phyloP scores from a whole-genome alignment of 2,113 vertebrate genomes.

The Ophiodon elongatus region DNA sequence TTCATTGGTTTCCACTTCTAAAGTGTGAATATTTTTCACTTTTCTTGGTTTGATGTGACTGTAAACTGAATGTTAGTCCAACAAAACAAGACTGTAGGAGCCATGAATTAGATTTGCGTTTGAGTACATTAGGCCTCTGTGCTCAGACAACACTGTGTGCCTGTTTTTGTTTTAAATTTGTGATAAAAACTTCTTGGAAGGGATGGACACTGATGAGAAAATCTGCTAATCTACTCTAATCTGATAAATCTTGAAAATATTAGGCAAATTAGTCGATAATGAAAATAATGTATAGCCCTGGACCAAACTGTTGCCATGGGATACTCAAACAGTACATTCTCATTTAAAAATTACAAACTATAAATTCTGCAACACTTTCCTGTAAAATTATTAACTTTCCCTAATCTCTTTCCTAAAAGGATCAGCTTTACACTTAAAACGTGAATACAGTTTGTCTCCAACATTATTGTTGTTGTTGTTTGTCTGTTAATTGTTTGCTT shows the following conservation, averaged over 20 bases:
- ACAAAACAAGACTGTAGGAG: background rate
- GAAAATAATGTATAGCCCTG: background rate
- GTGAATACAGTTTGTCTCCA: background rate
- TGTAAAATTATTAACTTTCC: background rate
- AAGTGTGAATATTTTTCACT: background rate
- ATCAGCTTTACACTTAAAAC: background rate
- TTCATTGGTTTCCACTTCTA: background rate
- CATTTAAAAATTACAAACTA: background rate
- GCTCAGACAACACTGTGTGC: background rate
- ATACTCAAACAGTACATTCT: background rate
- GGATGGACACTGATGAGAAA: background rate
- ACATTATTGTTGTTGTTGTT: background rate
- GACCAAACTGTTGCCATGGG: background rate
- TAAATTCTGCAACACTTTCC: background rate
- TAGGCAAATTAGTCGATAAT: background rate
- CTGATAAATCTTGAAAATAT: background rate
- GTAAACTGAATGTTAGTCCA: background rate
- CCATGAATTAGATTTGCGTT: background rate
- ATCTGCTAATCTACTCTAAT: too few species aligned
- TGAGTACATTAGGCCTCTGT: background rate
- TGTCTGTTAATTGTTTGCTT: background rate
- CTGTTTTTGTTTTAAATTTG: background rate
- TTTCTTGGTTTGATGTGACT: background rate
- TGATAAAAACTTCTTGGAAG: background rate
- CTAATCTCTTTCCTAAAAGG: background rate